Base-by-base conservation (phyloP, 1,140 invertebrate genomes). In the Camponotus floridanus region DNA sequence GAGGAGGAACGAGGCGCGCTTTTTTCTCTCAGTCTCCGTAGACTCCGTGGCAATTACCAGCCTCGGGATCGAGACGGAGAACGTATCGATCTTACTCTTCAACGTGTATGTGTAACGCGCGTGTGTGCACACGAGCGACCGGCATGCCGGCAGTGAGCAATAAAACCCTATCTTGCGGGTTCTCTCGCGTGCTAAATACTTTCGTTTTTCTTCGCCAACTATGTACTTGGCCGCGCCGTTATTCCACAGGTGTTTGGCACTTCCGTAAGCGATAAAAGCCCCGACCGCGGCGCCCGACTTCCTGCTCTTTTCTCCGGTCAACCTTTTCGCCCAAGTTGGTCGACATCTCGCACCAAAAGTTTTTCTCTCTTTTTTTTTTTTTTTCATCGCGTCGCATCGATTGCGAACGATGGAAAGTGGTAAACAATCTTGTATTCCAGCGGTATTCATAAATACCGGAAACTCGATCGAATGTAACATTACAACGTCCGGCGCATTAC, bases 221-320 rank as follows among this genome's bases (percentile, higher is more conserved):
- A 92, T 94, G 92, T 93, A 94, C 94, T 94, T 94, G 93, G 93
- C 91, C 92, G 92, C 91, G 93, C 93, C 92, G 93, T 94, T 94
- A 95, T 94, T 95, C 94, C 94, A 95, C 94, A 95, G 94, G 94
- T 95, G 94, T 95, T 94, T 95, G 94, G 93, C 93, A 94, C 94
- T 95, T 94, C 94, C 93, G 94, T 95, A 92, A 94, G 93, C 94
- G 94, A 94, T 94, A 94, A 94, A 95, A 94, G 93, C 94, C 64
- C 79, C 85, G 89, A 93, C 92, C 93, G 93, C 93, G 91, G 39
- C 79, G 87, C 87, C 90, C 90, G 91, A 92, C 92, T 91, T 87
- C 83, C 87, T 78, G 84, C 88, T 79, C 88, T 88, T 90, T 92
- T 87, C 88, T 91, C 86, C 79, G 26, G 26, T 36, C 93, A 91